These are phyloP conservation scores for Odontamblyopus lacepedii DNA, from an alignment of 2,797 vertebrate genomes.

Conservation along the genomic window DNA sequence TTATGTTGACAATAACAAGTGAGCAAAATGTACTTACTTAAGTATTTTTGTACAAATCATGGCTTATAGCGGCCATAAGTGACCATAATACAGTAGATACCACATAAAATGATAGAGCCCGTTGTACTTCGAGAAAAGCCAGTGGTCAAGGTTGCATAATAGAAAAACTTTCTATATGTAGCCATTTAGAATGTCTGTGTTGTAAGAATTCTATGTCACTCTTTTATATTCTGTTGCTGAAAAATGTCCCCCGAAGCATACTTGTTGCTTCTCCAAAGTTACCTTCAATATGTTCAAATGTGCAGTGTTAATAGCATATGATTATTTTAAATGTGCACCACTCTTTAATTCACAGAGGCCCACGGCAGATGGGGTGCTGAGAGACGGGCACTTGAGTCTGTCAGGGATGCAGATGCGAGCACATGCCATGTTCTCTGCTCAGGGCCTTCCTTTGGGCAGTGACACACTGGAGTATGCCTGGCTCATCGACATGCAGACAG, in stretches of 20 bases:
- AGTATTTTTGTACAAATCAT: not conserved
- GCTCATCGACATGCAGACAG: slow-evolving; percentile 95
- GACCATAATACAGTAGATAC: not conserved
- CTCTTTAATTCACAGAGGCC: slow-evolving; percentile 79
- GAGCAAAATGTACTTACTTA: not conserved
- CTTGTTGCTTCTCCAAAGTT: too few species aligned
- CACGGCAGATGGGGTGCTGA: slow-evolving; percentile 86
- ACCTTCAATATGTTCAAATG: slow-evolving; percentile 16
- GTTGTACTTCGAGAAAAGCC: too few species aligned
- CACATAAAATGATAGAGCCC: not conserved
- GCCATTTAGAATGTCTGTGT: slow-evolving; percentile 23
- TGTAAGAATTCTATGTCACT: slow-evolving; percentile 6
- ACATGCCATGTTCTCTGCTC: slow-evolving; percentile 96
- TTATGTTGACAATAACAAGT: not conserved
- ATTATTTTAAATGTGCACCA: not conserved
- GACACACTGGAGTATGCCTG: slow-evolving; percentile 96
- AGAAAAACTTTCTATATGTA: slow-evolving; percentile 1
- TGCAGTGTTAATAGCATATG: not conserved
- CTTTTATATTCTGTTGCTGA: slow-evolving; percentile 17
- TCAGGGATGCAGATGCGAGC: slow-evolving; percentile 95
- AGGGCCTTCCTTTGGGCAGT: slow-evolving; percentile 88
- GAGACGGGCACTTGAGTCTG: slow-evolving; percentile 93
- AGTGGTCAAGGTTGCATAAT: too few species aligned
- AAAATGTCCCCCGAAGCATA: too few species aligned
- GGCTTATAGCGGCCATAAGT: not conserved